Evolutionary conservation across 2,113 vertebrate genomes (phyloP).

Genomic region (Malurus alboscapulatus): DNA sequence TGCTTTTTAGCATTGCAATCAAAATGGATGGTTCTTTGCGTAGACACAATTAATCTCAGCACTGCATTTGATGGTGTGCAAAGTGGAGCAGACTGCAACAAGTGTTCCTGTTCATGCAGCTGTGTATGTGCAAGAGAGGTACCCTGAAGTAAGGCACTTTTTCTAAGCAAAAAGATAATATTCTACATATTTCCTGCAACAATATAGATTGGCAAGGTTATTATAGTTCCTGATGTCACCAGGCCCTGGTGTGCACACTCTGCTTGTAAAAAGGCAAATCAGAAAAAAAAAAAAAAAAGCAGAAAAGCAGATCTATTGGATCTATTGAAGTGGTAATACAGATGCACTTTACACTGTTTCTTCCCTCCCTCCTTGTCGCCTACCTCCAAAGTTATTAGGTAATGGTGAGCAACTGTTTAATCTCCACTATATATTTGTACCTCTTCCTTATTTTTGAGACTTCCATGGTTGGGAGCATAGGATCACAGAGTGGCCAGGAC

Average conservation of each 20-base stretch:
- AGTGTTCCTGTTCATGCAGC: not conserved
- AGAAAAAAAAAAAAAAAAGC: not conserved
- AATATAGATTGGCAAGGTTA: not conserved
- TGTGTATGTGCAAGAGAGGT: not conserved
- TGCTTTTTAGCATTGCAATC: not conserved
- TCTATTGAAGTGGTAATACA: not conserved
- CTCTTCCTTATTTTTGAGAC: not conserved
- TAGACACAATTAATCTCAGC: not conserved
- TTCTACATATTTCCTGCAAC: not conserved
- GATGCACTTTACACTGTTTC: not conserved
- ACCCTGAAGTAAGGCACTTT: not conserved
- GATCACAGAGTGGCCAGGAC: too few species aligned
- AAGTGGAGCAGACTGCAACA: not conserved
- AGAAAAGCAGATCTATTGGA: not conserved
- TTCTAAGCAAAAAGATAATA: not conserved
- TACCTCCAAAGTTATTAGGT: not conserved
- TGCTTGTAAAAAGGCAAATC: not conserved
- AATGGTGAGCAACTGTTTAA: not conserved
- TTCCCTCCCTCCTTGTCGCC: not conserved
- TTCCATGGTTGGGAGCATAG: not conserved
- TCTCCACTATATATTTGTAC: not conserved
- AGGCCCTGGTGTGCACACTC: not conserved
- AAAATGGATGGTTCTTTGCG: slow-evolving; percentile 17
- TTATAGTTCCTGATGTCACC: not conserved
- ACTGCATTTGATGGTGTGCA: not conserved